A percentile compares a stretch with the other conserved stretches of the same genome.
These are phyloP conservation scores for Caenorhabditis brenneri DNA, from an alignment of 1,140 invertebrate genomes.

Conservation along the genomic window DNA sequence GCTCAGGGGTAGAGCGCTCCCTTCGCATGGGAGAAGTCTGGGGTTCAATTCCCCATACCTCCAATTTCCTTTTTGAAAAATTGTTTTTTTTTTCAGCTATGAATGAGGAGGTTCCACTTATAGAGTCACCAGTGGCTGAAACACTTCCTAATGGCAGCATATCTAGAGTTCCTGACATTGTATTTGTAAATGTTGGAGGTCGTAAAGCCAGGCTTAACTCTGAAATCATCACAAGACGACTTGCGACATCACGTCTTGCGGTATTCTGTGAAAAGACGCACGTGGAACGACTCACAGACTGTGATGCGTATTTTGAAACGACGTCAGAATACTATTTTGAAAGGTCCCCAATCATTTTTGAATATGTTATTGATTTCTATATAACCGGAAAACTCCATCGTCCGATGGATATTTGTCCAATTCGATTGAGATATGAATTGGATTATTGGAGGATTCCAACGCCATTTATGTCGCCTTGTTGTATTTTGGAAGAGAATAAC, in stretches of 20 bases:
- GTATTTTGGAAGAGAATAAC: constrained; percentile 63
- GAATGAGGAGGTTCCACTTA: constrained; percentile 7
- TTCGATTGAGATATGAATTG: constrained; percentile 65
- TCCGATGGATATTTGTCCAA: constrained; percentile 69
- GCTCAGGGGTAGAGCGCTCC: constrained; percentile 65
- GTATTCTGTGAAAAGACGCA: constrained; percentile 62
- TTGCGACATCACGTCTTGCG: constrained; percentile 61
- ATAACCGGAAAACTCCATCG: constrained; percentile 64
- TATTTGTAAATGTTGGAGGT: constrained; percentile 32
- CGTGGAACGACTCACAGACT: constrained; percentile 64
- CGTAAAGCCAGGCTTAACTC: constrained; percentile 30
- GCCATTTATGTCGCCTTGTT: constrained; percentile 61
- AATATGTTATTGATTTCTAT: constrained; percentile 64
- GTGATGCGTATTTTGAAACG: constrained; percentile 62
- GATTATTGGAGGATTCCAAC: constrained; percentile 69
- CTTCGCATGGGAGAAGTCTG: constrained; percentile 64
- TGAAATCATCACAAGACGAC: constrained; percentile 35
- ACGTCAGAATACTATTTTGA: constrained; percentile 67
- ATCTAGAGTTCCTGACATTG: background rate
- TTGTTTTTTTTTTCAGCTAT: background rate
- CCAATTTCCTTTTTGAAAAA: constrained; percentile 49
- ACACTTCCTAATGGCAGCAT: background rate
- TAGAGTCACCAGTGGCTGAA: background rate
- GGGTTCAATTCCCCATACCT: constrained; percentile 63
- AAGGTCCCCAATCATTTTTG: constrained; percentile 64